phyloP scores from a whole-genome alignment of 2,797 vertebrate genomes.

The Typhlichthys eigenmanni region DNA sequence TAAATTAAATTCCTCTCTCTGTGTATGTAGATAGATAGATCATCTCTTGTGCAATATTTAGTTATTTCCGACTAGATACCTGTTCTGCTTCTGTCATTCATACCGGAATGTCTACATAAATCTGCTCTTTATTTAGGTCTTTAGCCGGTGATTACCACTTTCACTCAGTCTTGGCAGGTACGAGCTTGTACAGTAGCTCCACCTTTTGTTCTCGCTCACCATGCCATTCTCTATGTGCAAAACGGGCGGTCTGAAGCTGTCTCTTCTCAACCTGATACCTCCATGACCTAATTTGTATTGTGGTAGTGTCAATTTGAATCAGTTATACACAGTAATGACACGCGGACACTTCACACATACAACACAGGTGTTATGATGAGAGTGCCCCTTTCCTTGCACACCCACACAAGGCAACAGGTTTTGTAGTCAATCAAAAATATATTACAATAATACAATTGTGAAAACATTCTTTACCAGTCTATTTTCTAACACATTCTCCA shows the following conservation, averaged over 20 bases:
- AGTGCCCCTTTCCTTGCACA: neutral
- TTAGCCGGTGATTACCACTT: constrained; percentile 59
- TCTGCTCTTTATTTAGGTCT: constrained; percentile 35
- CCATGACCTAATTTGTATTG: constrained; percentile 61
- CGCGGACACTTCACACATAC: constrained; percentile 15
- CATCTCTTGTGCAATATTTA: constrained; percentile 39
- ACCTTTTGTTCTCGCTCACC: constrained; percentile 50
- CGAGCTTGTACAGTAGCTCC: constrained; percentile 29
- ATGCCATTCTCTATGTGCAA: constrained; percentile 40
- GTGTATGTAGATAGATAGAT: too few relatives aligned
- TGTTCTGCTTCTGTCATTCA: constrained; percentile 9
- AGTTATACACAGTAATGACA: constrained; percentile 42
- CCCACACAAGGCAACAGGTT: neutral
- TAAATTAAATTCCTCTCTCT: constrained; percentile 14
- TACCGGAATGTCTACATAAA: neutral
- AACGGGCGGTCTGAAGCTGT: constrained; percentile 50
- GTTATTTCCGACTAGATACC: constrained; percentile 34
- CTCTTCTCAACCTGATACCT: constrained; percentile 58
- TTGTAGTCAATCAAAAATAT: neutral
- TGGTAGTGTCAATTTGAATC: constrained; percentile 29
- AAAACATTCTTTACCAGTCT: neutral
- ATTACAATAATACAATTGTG: neutral
- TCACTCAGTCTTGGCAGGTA: constrained; percentile 53
- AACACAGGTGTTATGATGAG: constrained; percentile 14
- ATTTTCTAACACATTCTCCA: neutral